Conservation (phyloP, 2,888 invertebrate species). For the Ectemnius lituratus region DNA sequence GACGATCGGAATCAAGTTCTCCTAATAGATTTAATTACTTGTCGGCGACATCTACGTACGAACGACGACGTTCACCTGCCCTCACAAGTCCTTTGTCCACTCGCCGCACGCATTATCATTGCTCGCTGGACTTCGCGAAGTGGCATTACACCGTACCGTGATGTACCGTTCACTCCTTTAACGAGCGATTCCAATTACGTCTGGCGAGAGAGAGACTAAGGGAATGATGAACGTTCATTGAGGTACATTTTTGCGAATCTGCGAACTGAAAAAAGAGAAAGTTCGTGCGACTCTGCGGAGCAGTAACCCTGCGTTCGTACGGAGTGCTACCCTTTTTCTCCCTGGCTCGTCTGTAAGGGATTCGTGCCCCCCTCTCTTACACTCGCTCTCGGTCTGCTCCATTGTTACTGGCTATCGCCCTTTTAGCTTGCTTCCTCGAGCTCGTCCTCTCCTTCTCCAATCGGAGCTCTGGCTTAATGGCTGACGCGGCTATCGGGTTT, state of each 20-base stretch:
- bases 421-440: conserved; percentile 2
- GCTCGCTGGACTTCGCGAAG: conserved; percentile 70
- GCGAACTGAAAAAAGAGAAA: conserved; percentile 19
- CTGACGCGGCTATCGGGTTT: conserved; percentile 70
- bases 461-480: conserved; percentile 67
- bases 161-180: conserved; percentile 9
- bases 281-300: too few species aligned
- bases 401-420: conserved; percentile 54
- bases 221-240: conserved; percentile 35
- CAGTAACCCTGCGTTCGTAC: too few species aligned
- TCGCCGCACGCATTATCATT: conserved; percentile 64
- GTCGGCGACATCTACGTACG: conserved; percentile 20
- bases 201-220: too few species aligned
- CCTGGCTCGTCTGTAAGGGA: conserved; percentile 27
- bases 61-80: conserved; percentile 49
- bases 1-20: conserved; percentile 28
- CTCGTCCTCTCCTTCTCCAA: conserved; percentile 40
- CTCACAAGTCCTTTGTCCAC: conserved; percentile 52
- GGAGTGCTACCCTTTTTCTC: conserved; percentile 35
- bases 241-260: conserved; percentile 8
- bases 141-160: conserved; percentile 63
- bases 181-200: too few species aligned
- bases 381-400: conserved; percentile 18
- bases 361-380: background rate
- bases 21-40: conserved; percentile 60